Evolutionary conservation across 2,113 vertebrate genomes (phyloP).

Genomic region (Antennarius striatus): DNA sequence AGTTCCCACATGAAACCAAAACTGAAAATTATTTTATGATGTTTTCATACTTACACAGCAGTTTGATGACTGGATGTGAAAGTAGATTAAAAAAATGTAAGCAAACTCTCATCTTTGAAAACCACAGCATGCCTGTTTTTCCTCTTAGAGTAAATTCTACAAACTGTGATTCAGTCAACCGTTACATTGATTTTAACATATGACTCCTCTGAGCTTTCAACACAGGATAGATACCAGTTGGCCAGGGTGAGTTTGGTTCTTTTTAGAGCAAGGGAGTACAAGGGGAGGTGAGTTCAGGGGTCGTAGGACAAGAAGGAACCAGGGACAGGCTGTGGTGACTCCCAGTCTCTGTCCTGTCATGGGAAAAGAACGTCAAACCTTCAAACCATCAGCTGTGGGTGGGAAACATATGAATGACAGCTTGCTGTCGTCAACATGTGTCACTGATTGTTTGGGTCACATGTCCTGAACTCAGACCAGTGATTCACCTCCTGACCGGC

Average conservation of each 20-base stretch:
- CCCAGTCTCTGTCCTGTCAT: constrained; percentile 37
- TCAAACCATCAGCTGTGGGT: constrained; percentile 45
- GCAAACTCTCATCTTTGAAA: too few relatives aligned
- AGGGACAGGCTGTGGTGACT: constrained; percentile 33
- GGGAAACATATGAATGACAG: constrained; percentile 47
- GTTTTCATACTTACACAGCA: constrained; percentile 5
- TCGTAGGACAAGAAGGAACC: constrained; percentile 37
- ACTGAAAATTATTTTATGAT: background rate
- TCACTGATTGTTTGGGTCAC: constrained; percentile 17
- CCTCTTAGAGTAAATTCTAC: constrained; percentile 7
- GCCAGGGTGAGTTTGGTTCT: constrained; percentile 48
- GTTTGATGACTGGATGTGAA: background rate
- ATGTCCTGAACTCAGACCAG: constrained; percentile 12
- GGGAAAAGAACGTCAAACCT: constrained; percentile 61
- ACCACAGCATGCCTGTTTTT: background rate
- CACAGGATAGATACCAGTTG: constrained; percentile 45
- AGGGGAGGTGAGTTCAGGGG: constrained; percentile 47
- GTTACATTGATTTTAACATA: constrained; percentile 9
- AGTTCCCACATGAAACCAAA: constrained; percentile 7
- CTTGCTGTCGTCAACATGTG: constrained; percentile 31
- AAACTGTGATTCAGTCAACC: constrained; percentile 5
- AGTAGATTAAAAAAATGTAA: too few relatives aligned
- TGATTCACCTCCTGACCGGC: constrained; percentile 5
- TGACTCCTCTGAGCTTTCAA: constrained; percentile 25
- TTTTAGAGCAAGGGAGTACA: constrained; percentile 10